Evolutionary conservation across 1,140 invertebrate genomes (phyloP), one percentile per base, ranked within the genome.

Genomic region (Drosophila watanabei): DNA sequence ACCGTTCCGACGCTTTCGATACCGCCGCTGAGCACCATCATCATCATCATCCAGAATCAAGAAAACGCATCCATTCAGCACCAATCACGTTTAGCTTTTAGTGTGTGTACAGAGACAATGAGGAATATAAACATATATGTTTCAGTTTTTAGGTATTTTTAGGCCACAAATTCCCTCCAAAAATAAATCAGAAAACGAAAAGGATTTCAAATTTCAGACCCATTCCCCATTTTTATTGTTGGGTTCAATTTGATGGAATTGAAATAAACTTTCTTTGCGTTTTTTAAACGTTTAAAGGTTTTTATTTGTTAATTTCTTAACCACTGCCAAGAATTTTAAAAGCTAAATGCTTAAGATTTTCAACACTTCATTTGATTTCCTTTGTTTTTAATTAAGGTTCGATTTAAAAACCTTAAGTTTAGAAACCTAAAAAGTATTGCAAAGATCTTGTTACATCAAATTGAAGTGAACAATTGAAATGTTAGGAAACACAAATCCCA

Each of bases 1-100:
- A 39, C 91, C 91, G 41, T 92, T 92, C 61, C 82, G 91, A 41
- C 85, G 91, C 48, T 92, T 92, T 79, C 91, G 91, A 56, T 92
- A 92, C 81, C 88, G 91, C 64, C 92, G 91, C 75, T 92, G 79
- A 89, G 66, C 84, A 68, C 51, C 75, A 73, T 49, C 45, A 49
- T 61, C 71, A 75, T 60, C 37, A 56, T 46, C 43, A 73, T 54
- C 56, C 54, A 41, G 45, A 68, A 68, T 59, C 63, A 69, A 65
- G 61, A 37, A 37, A 30, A 45, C 28, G 37, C 61, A 52, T 54
- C 60, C 60, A 76, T 82, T 49, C 49, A 59, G 57, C 45, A 82
- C 62, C 51, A 77, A 76, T 75, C 72, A 75, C 72, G 41, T 56
- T 56, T 75, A 75, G 72, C 35, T 64, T 75, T 43, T 75, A 75